Evolutionary conservation across 2,888 invertebrate species (phyloP).

Genomic region (Limnephilus lunatus): DNA sequence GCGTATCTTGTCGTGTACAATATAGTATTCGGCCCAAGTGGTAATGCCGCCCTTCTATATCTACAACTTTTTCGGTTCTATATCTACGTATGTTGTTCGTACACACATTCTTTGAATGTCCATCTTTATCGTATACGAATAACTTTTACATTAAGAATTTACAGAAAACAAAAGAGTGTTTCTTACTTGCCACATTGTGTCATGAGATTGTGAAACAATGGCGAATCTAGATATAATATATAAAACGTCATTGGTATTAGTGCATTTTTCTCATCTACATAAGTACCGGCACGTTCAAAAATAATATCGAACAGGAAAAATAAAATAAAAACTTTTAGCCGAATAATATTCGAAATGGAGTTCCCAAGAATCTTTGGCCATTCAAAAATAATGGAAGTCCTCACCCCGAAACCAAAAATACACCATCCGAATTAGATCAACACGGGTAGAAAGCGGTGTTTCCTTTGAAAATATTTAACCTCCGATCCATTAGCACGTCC

Average conservation of each 20-base stretch:
- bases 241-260: background rate
- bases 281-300: background rate
- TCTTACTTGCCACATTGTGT: too few relatives aligned
- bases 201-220: too few relatives aligned
- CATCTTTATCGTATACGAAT: too few relatives aligned
- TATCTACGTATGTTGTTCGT: too few relatives aligned
- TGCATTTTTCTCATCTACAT: background rate
- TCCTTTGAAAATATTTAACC: constrained; percentile 45
- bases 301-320: background rate
- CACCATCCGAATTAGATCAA: constrained; percentile 48
- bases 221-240: too few relatives aligned
- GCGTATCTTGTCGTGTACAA: too few relatives aligned
- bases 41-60: too few relatives aligned
- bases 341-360: constrained; percentile 1
- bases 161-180: too few relatives aligned
- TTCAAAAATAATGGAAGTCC: constrained; percentile 43
- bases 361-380: constrained; percentile 3
- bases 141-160: too few relatives aligned
- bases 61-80: too few relatives aligned
- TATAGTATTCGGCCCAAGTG: too few relatives aligned
- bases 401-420: constrained; percentile 36
- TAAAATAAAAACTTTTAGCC: constrained; percentile 10
- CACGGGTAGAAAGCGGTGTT: constrained; percentile 39
- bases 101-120: too few relatives aligned
- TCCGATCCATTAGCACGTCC: constrained; percentile 49